A percentile compares a stretch with the other conserved stretches of the same genome.
These are phyloP conservation scores for chimpanzee (Pan troglodytes) DNA, from an alignment of 2,113 vertebrate species.

Conservation along the genomic window NHGRI_mPanTro3-v2.1_pri NC_072402.2:137046501-137047000, in stretches of 20 bases:
- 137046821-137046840: constrained; percentile 41
- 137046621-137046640: background rate
- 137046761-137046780: background rate
- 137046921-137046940: constrained; percentile 70
- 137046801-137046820: background rate
- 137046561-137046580: background rate
- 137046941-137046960: constrained; percentile 83
- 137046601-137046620: constrained; percentile 28
- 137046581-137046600: background rate
- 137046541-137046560: background rate
- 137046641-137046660: constrained; percentile 38
- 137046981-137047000: constrained; percentile 86
- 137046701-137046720: constrained; percentile 17
- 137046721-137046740: background rate
- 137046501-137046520: too few relatives aligned
- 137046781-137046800: constrained; percentile 45
- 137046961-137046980: constrained; percentile 89
- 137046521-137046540: background rate
- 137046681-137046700: constrained; percentile 8
- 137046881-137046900: constrained; percentile 86
- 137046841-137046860: constrained; percentile 29
- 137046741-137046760: background rate
- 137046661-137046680: constrained; percentile 26
- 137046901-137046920: constrained; percentile 85
- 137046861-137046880: constrained; percentile 89